phyloP scores from a whole-genome alignment of 2,113 vertebrate genomes.

The Diadophis punctatus region DNA sequence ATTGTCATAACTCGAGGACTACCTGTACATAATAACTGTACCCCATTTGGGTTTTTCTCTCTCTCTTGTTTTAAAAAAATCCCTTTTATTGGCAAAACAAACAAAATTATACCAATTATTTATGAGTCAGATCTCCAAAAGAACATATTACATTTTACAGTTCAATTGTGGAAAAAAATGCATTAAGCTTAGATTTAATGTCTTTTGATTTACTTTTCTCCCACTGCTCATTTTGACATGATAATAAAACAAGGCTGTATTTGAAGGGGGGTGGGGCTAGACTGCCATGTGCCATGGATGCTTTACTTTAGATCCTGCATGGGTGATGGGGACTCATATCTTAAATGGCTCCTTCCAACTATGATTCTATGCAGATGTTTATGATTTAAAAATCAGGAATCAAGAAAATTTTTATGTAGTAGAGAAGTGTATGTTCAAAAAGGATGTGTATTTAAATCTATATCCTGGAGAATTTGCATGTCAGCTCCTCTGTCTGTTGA shows the following conservation, averaged over 20 bases:
- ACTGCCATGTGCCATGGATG: background rate
- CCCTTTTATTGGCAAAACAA: background rate
- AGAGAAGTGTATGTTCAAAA: background rate
- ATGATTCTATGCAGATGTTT: background rate
- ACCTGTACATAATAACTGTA: background rate
- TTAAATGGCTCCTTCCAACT: background rate
- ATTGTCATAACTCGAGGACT: too few relatives aligned
- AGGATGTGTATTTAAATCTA: background rate
- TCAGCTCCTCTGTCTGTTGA: too few relatives aligned
- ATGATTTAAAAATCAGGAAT: background rate
- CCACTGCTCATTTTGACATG: too few relatives aligned
- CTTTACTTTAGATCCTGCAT: background rate
- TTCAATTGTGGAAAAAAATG: too few relatives aligned
- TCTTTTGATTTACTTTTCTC: too few relatives aligned
- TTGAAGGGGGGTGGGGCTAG: background rate
- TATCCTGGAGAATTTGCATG: too few relatives aligned
- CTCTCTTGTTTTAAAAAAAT: background rate
- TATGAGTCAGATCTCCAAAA: too few relatives aligned
- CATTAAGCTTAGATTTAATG: too few relatives aligned
- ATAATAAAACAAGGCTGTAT: background rate
- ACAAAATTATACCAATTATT: too few relatives aligned
- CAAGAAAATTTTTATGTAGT: background rate
- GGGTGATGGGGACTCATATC: background rate
- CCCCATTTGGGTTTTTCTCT: background rate
- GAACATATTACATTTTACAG: too few relatives aligned